Percentiles rank a stretch among this genome's conserved stretches.
These are phyloP conservation scores for Rutilus rutilus DNA, from an alignment of 2,113 vertebrate species.

Conservation along the genomic window DNA sequence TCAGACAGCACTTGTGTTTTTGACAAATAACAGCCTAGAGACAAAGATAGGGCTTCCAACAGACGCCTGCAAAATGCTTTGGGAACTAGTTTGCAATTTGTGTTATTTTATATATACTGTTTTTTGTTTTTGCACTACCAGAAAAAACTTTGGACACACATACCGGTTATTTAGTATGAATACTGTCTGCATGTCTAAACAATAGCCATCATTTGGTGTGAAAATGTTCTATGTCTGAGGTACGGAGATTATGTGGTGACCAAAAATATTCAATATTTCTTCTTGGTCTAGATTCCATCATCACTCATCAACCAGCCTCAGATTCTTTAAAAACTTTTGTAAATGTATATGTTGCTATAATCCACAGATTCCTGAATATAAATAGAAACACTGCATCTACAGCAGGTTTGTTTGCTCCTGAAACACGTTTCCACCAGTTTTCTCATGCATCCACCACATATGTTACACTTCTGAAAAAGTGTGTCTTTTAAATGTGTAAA, in stretches of 20 bases:
- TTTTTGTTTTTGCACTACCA: conserved; percentile 8
- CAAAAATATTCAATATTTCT: neutral
- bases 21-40: conserved; percentile 51
- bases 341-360: neutral
- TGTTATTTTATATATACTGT: conserved; percentile 13
- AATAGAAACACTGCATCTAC: neutral
- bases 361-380: neutral
- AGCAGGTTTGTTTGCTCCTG: neutral
- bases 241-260: neutral
- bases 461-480: neutral
- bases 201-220: too few relatives aligned
- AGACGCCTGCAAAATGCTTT: conserved; percentile 32
- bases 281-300: too few relatives aligned
- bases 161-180: neutral
- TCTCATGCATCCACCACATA: neutral
- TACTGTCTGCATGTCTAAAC: neutral
- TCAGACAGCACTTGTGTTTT: conserved; percentile 51
- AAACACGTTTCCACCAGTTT: neutral
- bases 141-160: neutral
- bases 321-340: too few relatives aligned
- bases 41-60: conserved; percentile 35
- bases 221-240: too few relatives aligned
- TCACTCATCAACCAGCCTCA: too few relatives aligned
- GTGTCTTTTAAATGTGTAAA: neutral
- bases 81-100: neutral